phyloP scores from a whole-genome alignment of 2,797 vertebrate genomes.

The Cacajao melanocephalus region DNA sequence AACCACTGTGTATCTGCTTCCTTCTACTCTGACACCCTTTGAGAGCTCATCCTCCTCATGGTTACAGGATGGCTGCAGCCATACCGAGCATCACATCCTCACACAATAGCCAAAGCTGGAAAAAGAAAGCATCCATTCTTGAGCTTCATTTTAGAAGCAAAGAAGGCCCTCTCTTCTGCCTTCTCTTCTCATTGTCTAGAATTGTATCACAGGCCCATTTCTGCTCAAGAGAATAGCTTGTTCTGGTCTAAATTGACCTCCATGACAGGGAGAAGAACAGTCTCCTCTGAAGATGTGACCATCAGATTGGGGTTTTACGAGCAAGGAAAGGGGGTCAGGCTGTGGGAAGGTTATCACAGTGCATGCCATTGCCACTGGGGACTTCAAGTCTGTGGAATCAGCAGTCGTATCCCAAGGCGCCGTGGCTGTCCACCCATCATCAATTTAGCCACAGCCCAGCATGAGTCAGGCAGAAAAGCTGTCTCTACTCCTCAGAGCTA shows the following conservation, averaged over 20 bases:
- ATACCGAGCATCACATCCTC: neutral
- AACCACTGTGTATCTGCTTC: neutral
- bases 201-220: neutral
- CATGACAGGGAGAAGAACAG: neutral
- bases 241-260: neutral
- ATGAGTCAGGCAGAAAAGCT: neutral
- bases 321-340: neutral
- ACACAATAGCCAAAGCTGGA: neutral
- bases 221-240: neutral
- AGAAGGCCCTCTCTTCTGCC: neutral
- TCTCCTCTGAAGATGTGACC: neutral
- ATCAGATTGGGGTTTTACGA: neutral
- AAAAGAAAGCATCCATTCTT: neutral
- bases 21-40: neutral
- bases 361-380: neutral
- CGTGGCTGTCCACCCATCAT: neutral
- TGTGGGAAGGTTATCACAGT: neutral
- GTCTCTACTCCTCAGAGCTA: neutral
- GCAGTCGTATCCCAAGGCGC: fast-evolving
- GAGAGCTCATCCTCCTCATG: neutral
- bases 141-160: neutral
- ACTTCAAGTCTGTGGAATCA: neutral
- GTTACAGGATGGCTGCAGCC: neutral
- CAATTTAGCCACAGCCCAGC: neutral
- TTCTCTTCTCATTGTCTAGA: neutral